phyloP scores from a whole-genome alignment of 2,888 invertebrate species.

The Eucriotettix oculatus region DNA sequence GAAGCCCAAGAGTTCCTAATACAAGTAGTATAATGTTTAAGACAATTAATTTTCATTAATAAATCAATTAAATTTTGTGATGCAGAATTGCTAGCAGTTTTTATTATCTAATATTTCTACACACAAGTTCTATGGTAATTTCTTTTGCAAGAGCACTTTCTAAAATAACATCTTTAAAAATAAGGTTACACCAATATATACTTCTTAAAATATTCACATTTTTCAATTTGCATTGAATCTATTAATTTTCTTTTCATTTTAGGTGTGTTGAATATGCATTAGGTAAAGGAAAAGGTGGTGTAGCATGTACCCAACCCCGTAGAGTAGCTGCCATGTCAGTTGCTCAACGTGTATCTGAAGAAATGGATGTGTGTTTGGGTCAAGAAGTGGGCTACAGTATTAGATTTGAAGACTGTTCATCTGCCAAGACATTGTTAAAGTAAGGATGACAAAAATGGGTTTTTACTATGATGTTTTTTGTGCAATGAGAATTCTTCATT shows the following conservation, averaged over 20 bases:
- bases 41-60: too few species aligned
- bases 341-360: conserved; percentile 95
- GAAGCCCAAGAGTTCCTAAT: too few species aligned
- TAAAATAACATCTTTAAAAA: too few species aligned
- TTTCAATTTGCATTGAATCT: not conserved
- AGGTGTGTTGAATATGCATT: conserved; percentile 58
- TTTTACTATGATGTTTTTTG: not conserved
- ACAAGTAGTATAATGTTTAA: too few species aligned
- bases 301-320: conserved; percentile 93
- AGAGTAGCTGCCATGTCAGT: conserved; percentile 99
- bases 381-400: conserved; percentile 93
- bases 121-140: too few species aligned
- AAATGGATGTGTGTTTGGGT: conserved; percentile 91
- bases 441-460: conserved; percentile 23
- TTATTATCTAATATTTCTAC: too few species aligned
- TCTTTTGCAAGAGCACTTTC: too few species aligned
- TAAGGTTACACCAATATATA: too few species aligned
- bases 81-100: too few species aligned
- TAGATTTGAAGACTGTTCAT: conserved; percentile 97
- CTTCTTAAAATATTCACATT: too few species aligned
- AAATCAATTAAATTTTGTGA: too few species aligned
- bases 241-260: conserved; percentile 1
- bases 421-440: conserved; percentile 83
- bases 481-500: not conserved
- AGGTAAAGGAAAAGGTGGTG: conserved; percentile 51